Evolutionary conservation across 2,888 invertebrate species (phyloP).

Genomic region (Danaus chrysippus): DNA sequence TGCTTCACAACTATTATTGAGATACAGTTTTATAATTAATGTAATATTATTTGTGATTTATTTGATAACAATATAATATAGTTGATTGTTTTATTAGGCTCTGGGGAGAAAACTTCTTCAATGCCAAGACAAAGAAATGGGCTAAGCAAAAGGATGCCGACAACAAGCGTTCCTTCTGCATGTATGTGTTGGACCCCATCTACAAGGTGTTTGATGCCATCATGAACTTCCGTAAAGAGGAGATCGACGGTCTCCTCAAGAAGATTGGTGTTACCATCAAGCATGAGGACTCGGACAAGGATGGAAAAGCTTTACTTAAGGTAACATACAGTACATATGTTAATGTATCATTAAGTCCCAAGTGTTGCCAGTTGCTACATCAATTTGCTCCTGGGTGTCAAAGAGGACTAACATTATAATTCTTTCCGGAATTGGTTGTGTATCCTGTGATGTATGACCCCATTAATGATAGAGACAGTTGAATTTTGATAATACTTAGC

Average conservation of each 20-base stretch:
- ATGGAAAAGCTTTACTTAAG: conserved; percentile 97
- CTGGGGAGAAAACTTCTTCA: conserved; percentile 99
- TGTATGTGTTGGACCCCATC: conserved; percentile 99
- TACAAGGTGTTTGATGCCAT: conserved; percentile 91
- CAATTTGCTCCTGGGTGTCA: conserved; percentile 72
- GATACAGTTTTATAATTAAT: conserved; percentile 42
- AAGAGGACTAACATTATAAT: conserved; percentile 65
- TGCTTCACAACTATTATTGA: conserved; percentile 49
- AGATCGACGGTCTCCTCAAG: conserved; percentile 90
- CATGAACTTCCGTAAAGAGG: conserved; percentile 98
- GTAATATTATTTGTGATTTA: neutral
- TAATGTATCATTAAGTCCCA: conserved; percentile 57
- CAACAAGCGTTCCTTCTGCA: conserved; percentile 98
- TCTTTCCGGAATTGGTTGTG: conserved; percentile 71
- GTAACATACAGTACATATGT: conserved; percentile 52
- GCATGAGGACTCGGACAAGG: conserved; percentile 97
- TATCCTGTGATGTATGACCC: conserved; percentile 52
- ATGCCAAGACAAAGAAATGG: conserved; percentile 98
- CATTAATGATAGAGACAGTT: conserved; percentile 63
- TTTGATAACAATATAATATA: conserved; percentile 3
- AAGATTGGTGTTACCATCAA: conserved; percentile 96
- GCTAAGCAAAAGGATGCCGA: conserved; percentile 92
- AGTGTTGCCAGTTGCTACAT: conserved; percentile 69
- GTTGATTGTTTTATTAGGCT: conserved; percentile 60
- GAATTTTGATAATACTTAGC: neutral